Percentiles rank a stretch among this genome's conserved stretches.
These are phyloP conservation scores for Montipora capitata DNA, from an alignment of 92 coral and sea anemone genomes.

Conservation along the genomic window DNA sequence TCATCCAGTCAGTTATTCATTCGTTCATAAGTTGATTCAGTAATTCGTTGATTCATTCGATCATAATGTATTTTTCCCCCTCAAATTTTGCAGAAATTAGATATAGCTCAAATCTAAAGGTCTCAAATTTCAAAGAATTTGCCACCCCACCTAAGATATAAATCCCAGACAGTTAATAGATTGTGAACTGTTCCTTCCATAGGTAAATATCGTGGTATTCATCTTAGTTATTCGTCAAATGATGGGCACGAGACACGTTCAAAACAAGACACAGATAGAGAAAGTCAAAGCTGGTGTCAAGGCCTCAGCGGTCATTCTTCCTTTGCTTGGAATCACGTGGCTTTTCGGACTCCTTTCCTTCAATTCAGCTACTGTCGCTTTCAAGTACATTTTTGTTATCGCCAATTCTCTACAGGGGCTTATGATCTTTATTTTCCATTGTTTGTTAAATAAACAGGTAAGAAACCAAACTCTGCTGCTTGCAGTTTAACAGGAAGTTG, in stretches of 20 bases:
- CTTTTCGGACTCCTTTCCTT: conserved; percentile 92
- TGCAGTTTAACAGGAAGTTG: too few relatives aligned
- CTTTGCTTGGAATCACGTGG: conserved; percentile 96
- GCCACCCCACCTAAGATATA: too few relatives aligned
- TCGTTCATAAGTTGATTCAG: too few relatives aligned
- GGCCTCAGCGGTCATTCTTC: conserved; percentile 94
- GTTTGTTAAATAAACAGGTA: conserved; percentile 93
- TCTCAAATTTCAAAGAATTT: too few relatives aligned
- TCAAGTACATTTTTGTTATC: conserved; percentile 90
- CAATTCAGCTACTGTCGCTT: conserved; percentile 80
- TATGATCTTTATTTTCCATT: conserved; percentile 93
- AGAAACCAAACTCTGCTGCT: not conserved
- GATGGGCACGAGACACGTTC: conserved; percentile 89
- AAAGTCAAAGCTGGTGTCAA: conserved; percentile 92
- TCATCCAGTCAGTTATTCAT: too few relatives aligned
- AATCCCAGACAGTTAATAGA: too few relatives aligned
- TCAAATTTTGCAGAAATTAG: too few relatives aligned
- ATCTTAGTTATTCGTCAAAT: conserved; percentile 89
- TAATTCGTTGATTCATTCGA: too few relatives aligned
- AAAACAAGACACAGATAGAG: conserved; percentile 81
- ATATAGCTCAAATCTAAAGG: too few relatives aligned
- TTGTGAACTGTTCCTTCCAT: too few relatives aligned
- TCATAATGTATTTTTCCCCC: too few relatives aligned
- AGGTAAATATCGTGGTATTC: conserved; percentile 80
- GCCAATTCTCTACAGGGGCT: conserved; percentile 90